A percentile compares a stretch with the other conserved stretches of the same genome.
These are phyloP conservation scores for Drosophila sordidapex DNA, from an alignment of 2,888 invertebrate genomes.

Conservation along the genomic window DNA sequence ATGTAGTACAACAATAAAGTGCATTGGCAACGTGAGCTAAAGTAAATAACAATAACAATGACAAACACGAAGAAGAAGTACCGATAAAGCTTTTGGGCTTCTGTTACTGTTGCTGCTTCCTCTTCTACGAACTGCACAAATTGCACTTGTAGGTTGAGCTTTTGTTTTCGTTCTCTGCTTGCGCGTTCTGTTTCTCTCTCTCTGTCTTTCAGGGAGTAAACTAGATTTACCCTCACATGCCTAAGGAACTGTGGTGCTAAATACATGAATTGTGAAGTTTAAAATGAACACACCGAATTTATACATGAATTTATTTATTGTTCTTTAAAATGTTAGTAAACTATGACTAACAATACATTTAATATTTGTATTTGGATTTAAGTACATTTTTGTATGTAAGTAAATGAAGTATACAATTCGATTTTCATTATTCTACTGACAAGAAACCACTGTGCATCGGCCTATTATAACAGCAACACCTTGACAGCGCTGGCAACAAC, in stretches of 20 bases:
- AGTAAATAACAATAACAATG: conserved; percentile 55
- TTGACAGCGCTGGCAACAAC: conserved; percentile 17
- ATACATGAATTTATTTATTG: background rate
- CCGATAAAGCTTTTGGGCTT: conserved; percentile 64
- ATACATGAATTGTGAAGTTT: background rate
- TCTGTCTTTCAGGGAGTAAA: conserved; percentile 31
- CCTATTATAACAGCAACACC: conserved; percentile 40
- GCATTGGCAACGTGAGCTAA: conserved; percentile 53
- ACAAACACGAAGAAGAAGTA: conserved; percentile 29
- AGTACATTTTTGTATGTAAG: background rate
- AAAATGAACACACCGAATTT: background rate
- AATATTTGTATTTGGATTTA: background rate
- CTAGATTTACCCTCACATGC: conserved; percentile 38
- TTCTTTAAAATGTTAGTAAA: background rate
- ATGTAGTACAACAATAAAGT: conserved; percentile 43
- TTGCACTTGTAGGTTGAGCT: conserved; percentile 60
- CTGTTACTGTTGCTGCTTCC: conserved; percentile 32
- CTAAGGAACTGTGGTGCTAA: conserved; percentile 41
- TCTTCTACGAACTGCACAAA: conserved; percentile 29
- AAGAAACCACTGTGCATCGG: conserved; percentile 39
- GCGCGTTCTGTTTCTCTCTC: conserved; percentile 5
- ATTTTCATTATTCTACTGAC: background rate
- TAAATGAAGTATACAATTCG: background rate
- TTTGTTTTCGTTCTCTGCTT: conserved; percentile 43
- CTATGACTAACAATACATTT: background rate